Base-by-base conservation (phyloP, 2,888 invertebrate genomes). In the Euproctis similis region DNA sequence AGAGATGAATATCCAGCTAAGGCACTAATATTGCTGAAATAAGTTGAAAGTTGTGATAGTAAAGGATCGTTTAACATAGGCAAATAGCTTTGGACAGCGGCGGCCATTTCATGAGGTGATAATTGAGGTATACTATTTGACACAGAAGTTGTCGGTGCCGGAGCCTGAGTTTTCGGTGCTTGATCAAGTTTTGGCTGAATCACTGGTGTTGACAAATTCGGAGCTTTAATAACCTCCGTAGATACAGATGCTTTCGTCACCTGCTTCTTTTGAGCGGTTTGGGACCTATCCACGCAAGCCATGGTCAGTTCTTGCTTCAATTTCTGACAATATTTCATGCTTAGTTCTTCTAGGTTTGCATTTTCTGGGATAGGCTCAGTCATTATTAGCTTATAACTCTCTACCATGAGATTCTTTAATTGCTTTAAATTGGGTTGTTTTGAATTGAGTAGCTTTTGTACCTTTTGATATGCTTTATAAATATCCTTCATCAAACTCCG, bases 241-340 rank as follows among this genome's bases (percentile, higher is more conserved):
- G 68, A 67, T 14, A 14, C 4, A 14, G 4, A 4, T 4, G 53
- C 43, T 48, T 73, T 81, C 2, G 61, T 42, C 2, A 53, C 46
- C 41, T 71, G 77, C 38, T 73, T 78, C 52, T 75, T 81, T 40
- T 71, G 77, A n/a, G 58, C 52, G 29, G 60, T 74, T 36, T 76
- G 73, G 34, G 43, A 66, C 38, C 77, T 80, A 26, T 78, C 77
- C 26, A 72, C 39, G 47, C 63, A 68, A 1, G 74, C 72, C 32
- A 65, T 59, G 2, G 73, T 82, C 3, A 85, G 81, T 36, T 85
- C 81, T 30, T 87, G 85, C 59, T 88, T 90, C 35, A 89, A 78
- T 48, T 88, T 88, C 40, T 90, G 87, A 52, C 92, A 92, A 50
- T 89, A 89, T 60, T 90, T 92, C 42, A 90, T 81, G 25, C 91